Percentiles rank a stretch among this genome's conserved stretches.
phyloP scores from a whole-genome alignment of 2,113 vertebrate species.

The Daboia siamensis region DNA sequence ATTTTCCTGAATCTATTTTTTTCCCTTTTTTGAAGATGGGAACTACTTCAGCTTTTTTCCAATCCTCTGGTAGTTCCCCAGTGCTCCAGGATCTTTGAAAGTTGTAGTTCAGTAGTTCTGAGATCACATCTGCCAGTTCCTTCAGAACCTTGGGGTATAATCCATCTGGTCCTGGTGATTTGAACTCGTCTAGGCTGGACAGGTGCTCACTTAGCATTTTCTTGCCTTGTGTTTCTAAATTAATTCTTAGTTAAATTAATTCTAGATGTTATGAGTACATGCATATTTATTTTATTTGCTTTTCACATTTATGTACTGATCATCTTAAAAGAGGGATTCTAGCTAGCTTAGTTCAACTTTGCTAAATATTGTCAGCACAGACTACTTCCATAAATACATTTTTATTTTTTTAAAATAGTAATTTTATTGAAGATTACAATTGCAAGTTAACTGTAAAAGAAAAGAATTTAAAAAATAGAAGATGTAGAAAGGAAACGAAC shows the following conservation, averaged over 20 bases:
- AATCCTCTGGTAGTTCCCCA: too few relatives aligned
- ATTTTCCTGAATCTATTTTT: too few relatives aligned
- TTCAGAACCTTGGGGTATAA: too few relatives aligned
- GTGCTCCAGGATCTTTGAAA: too few relatives aligned
- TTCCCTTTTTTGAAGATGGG: too few relatives aligned
- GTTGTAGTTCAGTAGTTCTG: too few relatives aligned
- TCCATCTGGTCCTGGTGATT: too few relatives aligned
- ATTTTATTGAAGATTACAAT: background rate
- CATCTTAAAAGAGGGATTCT: background rate
- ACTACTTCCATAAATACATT: constrained; percentile 15
- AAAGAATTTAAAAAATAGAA: background rate
- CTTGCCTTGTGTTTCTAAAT: too few relatives aligned
- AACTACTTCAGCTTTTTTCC: too few relatives aligned
- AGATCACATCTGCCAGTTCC: too few relatives aligned
- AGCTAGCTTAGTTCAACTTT: background rate
- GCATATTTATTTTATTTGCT: background rate
- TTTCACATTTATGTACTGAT: background rate
- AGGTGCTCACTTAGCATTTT: too few relatives aligned
- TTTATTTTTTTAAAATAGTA: background rate
- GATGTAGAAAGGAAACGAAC: background rate
- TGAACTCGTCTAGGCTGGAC: too few relatives aligned
- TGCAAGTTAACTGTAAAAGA: background rate
- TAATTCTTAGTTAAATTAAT: background rate
- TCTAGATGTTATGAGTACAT: constrained; percentile 23
- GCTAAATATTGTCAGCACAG: constrained; percentile 23